Evolutionary conservation across 2,888 invertebrate species (phyloP).

Genomic region (Euproctis similis): DNA sequence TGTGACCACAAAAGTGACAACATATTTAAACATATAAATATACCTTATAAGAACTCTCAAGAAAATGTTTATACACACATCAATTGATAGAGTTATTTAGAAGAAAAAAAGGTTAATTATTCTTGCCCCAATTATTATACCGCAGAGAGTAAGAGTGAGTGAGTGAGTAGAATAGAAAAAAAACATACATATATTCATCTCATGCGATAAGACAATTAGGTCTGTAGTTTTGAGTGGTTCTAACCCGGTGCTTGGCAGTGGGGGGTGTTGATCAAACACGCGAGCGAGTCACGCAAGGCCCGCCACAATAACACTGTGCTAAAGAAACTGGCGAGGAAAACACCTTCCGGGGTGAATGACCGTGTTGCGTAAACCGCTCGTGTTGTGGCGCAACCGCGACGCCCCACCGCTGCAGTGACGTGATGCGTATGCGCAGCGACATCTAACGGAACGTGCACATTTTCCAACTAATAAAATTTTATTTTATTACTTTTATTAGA

Average conservation of each 20-base stretch:
- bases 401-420: constrained; percentile 32
- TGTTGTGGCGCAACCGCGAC: constrained; percentile 51
- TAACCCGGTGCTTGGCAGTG: constrained; percentile 47
- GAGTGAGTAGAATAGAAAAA: too few relatives aligned
- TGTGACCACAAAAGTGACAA: too few relatives aligned
- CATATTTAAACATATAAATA: too few relatives aligned
- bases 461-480: too few relatives aligned
- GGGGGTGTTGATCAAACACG: constrained; percentile 48
- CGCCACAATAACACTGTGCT: constrained; percentile 66
- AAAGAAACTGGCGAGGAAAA: constrained; percentile 73
- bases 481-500: too few relatives aligned
- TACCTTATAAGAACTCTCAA: too few relatives aligned
- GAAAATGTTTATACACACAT: too few relatives aligned
- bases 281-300: constrained; percentile 66
- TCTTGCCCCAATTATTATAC: too few relatives aligned
- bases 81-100: too few relatives aligned
- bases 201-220: constrained; percentile 52
- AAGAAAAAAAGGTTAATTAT: too few relatives aligned
- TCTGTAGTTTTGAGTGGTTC: constrained; percentile 40
- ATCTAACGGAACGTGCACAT: constrained; percentile 26
- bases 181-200: constrained; percentile 34
- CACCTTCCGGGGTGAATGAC: constrained; percentile 74
- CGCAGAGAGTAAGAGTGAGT: too few relatives aligned
- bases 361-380: constrained; percentile 68
- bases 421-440: constrained; percentile 31